phyloP scores from a whole-genome alignment of 64 coral and sea anemone species.

The Pocillopora verrucosa region DNA sequence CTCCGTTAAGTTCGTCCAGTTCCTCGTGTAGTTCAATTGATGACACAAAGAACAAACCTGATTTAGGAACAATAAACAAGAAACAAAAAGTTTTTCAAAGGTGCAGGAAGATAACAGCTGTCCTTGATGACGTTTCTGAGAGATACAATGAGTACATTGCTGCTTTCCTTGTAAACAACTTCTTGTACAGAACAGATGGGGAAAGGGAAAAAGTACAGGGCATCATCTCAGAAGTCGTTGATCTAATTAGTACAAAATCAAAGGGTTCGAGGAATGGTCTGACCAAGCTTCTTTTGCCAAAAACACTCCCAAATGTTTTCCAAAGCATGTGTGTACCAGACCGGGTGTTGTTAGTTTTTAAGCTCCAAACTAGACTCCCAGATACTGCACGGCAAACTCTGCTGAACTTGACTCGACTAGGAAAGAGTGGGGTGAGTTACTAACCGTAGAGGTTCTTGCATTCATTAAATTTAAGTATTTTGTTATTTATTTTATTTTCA shows the following conservation, averaged over 20 bases:
- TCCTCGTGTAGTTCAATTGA: conserved; percentile 19
- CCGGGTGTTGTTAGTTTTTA: conserved; percentile 25
- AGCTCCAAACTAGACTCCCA: conserved; percentile 1
- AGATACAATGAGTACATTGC: conserved; percentile 1
- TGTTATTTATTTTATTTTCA: background rate
- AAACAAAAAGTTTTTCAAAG: background rate
- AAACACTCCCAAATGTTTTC: background rate
- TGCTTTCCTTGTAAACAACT: background rate
- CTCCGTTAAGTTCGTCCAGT: conserved; percentile 1
- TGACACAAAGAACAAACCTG: background rate
- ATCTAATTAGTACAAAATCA: background rate
- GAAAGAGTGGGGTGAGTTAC: conserved; percentile 32
- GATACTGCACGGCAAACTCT: conserved; percentile 30
- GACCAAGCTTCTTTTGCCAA: background rate
- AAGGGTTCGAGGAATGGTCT: background rate
- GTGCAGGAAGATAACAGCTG: background rate
- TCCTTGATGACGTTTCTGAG: background rate
- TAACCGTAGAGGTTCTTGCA: background rate
- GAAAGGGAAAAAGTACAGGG: background rate
- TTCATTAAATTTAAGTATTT: background rate
- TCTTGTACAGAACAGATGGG: conserved; percentile 1
- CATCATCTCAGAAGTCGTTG: conserved; percentile 8
- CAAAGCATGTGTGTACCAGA: conserved; percentile 37
- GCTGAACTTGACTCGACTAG: conserved; percentile 30
- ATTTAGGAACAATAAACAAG: background rate